Evolutionary conservation across 2,113 vertebrate species (phyloP).

Genomic region (Melanotaenia duboulayi): DNA sequence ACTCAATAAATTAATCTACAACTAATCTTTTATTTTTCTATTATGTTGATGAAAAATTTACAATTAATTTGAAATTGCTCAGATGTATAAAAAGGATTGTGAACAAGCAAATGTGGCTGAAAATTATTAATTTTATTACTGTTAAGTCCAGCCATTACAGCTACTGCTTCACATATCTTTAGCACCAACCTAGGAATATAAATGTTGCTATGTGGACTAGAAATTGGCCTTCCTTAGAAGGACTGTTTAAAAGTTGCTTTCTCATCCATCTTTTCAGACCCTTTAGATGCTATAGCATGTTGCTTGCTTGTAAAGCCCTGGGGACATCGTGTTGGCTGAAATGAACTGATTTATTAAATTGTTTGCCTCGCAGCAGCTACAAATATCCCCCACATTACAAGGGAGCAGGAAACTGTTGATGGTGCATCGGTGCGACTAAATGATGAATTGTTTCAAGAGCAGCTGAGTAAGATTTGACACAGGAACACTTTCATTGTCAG

Average conservation of each 20-base stretch:
- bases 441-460: conserved; percentile 64
- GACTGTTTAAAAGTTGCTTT: conserved; percentile 53
- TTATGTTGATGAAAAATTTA: conserved; percentile 54
- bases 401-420: conserved; percentile 58
- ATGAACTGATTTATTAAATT: conserved; percentile 79
- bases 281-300: conserved; percentile 47
- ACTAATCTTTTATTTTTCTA: conserved; percentile 44
- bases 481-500: not conserved
- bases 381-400: conserved; percentile 67
- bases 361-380: conserved; percentile 66
- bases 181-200: conserved; percentile 30
- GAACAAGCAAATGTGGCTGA: conserved; percentile 24
- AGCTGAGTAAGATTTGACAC: conserved; percentile 44
- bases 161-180: conserved; percentile 22
- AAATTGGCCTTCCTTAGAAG: conserved; percentile 43
- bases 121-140: conserved; percentile 53
- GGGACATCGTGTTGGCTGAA: conserved; percentile 49
- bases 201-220: conserved; percentile 15
- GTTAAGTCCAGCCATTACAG: conserved; percentile 36
- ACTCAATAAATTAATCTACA: conserved; percentile 63
- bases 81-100: conserved; percentile 40
- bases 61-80: conserved; percentile 65
- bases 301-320: conserved; percentile 64
- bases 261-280: conserved; percentile 49
- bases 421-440: conserved; percentile 45